Base-by-base conservation (phyloP, 2,113 vertebrate genomes). In the Leptosomus discolor region DNA sequence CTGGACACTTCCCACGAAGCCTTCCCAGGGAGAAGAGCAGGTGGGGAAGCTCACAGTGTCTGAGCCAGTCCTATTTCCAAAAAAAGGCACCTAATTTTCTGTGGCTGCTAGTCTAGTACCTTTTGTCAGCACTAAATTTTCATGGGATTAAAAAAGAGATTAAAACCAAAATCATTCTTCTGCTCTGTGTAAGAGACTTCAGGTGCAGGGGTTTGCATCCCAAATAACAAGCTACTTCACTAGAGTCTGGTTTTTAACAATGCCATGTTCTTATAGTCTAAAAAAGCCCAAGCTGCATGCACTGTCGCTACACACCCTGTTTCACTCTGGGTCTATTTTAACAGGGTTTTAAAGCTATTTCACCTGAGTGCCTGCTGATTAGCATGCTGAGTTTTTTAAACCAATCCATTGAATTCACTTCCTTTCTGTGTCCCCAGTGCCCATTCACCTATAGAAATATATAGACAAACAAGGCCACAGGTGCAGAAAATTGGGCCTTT, bases 401-500 rank as follows among this genome's bases (percentile, higher is more conserved):
- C 76, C 58, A 88, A 95, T 79, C 96, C 88, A 96, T 95, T 97
- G 95, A 97, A 96, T 96, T 96, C 45, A 97, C 96, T 97, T 98
- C 97, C 97, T 95, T 95, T 96, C 94, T 87, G 68, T 1, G 16
- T 96, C 88, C 90, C 94, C 69, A 91, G 91, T 96, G 95, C 83
- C 94, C 92, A 96, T 96, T 97, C 96, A 94, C 95, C 95, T 97
- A 96, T 94, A 96, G 96, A 97, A 97, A 96, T 95, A 88, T 45
- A 91, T 34, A 94, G 95, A 96, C 92, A 97, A 97, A 97, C 92
- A 96, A 97, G 94, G 88, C 85, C 94, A 93, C 97, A 98, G 97
- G 97, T 97, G 97, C 96, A 97, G 95, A 97, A 97, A 97, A 98
- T 93, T 94, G 83, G 95, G 82, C 39, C 91, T 95, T 95, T 97